phyloP scores from a whole-genome alignment of 1,140 invertebrate species.

The Tetraneura akinire region DNA sequence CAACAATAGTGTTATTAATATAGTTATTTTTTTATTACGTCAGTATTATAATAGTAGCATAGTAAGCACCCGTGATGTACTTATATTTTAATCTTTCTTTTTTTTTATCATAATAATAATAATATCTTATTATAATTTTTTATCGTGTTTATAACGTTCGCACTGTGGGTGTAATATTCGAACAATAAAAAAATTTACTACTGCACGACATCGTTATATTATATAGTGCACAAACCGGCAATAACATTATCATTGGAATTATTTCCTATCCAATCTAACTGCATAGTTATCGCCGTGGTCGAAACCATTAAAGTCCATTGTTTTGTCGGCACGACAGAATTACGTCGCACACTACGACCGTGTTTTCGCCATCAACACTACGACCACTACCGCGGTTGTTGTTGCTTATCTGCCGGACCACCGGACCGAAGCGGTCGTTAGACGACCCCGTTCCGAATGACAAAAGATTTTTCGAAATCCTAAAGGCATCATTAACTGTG shows the following conservation, averaged over 20 bases:
- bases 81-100: too few species aligned
- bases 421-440: not conserved
- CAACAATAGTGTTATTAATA: too few species aligned
- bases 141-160: too few species aligned
- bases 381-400: not conserved
- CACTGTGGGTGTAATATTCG: too few species aligned
- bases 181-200: too few species aligned
- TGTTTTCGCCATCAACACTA: not conserved
- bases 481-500: slow-evolving; percentile 14
- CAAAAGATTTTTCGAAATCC: slow-evolving; percentile 48
- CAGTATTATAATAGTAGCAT: too few species aligned
- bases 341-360: not conserved
- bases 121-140: too few species aligned
- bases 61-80: too few species aligned
- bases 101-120: too few species aligned
- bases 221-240: too few species aligned
- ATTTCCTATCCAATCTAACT: not conserved
- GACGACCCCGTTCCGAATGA: slow-evolving; percentile 19
- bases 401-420: not conserved
- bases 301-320: slow-evolving; percentile 6
- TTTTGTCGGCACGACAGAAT: not conserved
- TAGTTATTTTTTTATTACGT: too few species aligned
- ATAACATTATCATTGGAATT: not conserved
- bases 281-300: not conserved
- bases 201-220: too few species aligned